Percentiles rank a stretch among this genome's conserved stretches.
These are phyloP conservation scores for Diplolepis rosae DNA, from an alignment of 2,888 invertebrate genomes.

Conservation along the genomic window DNA sequence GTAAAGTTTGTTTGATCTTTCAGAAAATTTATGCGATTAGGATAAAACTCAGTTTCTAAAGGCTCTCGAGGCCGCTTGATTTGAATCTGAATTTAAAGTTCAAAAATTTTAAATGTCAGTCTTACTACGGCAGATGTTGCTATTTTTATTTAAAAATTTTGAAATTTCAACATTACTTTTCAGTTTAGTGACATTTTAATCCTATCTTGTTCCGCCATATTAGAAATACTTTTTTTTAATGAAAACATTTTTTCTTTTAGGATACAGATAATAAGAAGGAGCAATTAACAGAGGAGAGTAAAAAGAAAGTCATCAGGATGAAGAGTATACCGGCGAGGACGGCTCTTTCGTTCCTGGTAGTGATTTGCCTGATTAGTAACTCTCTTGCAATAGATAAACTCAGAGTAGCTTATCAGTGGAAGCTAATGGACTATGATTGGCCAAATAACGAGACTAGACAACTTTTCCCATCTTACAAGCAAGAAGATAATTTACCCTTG, in stretches of 20 bases:
- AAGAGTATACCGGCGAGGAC: slow-evolving; percentile 29
- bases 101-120: neutral
- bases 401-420: slow-evolving; percentile 83
- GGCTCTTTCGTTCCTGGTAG: slow-evolving; percentile 40
- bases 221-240: too few species aligned
- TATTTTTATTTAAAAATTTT: too few species aligned
- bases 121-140: too few species aligned
- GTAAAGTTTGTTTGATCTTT: neutral
- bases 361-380: slow-evolving; percentile 45
- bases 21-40: too few species aligned
- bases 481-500: slow-evolving; percentile 82
- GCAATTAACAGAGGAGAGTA: neutral
- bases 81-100: neutral
- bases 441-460: slow-evolving; percentile 75
- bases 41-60: too few species aligned
- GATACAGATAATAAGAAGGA: neutral
- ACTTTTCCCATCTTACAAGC: slow-evolving; percentile 67
- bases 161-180: too few species aligned
- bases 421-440: slow-evolving; percentile 82
- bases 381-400: slow-evolving; percentile 64
- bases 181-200: too few species aligned
- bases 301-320: neutral
- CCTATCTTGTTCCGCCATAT: too few species aligned
- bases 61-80: neutral
- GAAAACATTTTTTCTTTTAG: neutral